phyloP scores from a whole-genome alignment of 2,113 vertebrate genomes.

The Corydoras maculifer region DNA sequence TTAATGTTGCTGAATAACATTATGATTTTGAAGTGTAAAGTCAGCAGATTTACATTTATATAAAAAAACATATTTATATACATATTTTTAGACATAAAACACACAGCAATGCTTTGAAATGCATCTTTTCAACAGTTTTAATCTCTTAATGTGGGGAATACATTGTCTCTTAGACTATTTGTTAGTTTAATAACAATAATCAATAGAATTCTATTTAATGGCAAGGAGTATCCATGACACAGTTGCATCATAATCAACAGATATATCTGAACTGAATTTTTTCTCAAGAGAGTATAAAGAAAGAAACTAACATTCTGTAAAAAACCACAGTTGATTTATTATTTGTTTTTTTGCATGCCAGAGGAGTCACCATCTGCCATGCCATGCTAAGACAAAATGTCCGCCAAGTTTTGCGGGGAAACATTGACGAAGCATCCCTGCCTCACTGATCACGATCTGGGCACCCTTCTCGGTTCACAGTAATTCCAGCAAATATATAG shows the following conservation, averaged over 20 bases:
- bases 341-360: slow-evolving; percentile 19
- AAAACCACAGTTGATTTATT: slow-evolving; percentile 24
- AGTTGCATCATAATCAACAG: neutral
- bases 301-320: slow-evolving; percentile 7
- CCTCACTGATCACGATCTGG: slow-evolving; percentile 34
- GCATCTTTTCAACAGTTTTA: too few relatives aligned
- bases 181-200: too few relatives aligned
- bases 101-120: too few relatives aligned
- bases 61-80: too few relatives aligned
- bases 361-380: slow-evolving; percentile 38
- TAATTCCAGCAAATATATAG: neutral
- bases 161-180: too few relatives aligned
- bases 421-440: slow-evolving; percentile 14
- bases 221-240: too few relatives aligned
- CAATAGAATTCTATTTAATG: too few relatives aligned
- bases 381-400: slow-evolving; percentile 34
- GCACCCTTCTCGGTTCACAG: neutral
- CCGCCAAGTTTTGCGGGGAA: slow-evolving; percentile 17
- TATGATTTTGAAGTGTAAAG: too few relatives aligned
- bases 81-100: too few relatives aligned
- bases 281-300: neutral
- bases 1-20: too few relatives aligned
- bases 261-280: neutral
- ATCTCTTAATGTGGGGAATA: too few relatives aligned
- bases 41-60: too few relatives aligned